Conservation (phyloP, 2,797 vertebrate genomes). For the Sternotherus odoratus region DNA sequence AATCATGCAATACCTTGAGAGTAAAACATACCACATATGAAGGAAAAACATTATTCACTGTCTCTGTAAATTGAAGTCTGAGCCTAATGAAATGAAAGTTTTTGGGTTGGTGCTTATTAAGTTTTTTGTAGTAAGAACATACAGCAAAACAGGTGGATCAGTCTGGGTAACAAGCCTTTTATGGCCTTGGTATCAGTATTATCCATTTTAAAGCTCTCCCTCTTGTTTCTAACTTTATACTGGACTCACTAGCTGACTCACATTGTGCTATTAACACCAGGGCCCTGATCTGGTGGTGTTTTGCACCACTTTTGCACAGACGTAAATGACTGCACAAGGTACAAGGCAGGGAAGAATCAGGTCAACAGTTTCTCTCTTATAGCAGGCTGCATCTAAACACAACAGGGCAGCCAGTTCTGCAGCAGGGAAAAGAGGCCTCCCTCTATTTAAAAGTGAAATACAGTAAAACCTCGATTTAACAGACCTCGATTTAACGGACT, state of each 20-base stretch:
- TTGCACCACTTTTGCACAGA: neutral
- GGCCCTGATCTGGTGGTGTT: neutral
- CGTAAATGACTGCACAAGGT: neutral
- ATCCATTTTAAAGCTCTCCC: neutral
- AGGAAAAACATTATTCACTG: neutral
- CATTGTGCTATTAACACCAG: neutral
- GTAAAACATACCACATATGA: neutral
- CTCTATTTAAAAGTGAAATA: neutral
- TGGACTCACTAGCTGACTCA: neutral
- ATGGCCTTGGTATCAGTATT: neutral
- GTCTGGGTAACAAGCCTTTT: neutral
- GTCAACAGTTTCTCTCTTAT: neutral
- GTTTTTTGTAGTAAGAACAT: neutral
- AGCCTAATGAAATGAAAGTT: neutral
- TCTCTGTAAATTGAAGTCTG: neutral
- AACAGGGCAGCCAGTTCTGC: neutral
- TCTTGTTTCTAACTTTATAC: neutral
- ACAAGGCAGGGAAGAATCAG: neutral
- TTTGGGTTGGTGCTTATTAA: neutral
- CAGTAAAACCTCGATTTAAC: no score
- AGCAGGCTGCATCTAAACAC: neutral
- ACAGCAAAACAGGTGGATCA: neutral
- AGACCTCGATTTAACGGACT: no score
- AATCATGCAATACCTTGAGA: neutral
- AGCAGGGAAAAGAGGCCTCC: no score